A percentile compares a stretch with the other conserved stretches of the same genome.
phyloP scores from a whole-genome alignment of 2,888 invertebrate species.

The Drosophila prostipennis region DNA sequence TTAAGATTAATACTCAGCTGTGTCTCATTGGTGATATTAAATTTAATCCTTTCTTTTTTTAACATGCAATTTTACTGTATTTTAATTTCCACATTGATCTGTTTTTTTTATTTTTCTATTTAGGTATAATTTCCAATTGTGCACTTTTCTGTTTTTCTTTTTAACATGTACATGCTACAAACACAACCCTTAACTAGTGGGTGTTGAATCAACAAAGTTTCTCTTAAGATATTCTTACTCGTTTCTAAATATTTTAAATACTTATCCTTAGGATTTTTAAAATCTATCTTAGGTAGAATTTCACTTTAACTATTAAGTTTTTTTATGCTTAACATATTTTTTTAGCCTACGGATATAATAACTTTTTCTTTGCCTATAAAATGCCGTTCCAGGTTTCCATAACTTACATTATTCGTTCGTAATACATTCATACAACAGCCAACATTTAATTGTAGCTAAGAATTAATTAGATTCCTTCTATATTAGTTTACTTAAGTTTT shows the following conservation, averaged over 20 bases:
- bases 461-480: constrained; percentile 10
- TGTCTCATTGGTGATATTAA: constrained; percentile 2
- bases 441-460: constrained; percentile 33
- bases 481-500: not conserved
- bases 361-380: constrained; percentile 6
- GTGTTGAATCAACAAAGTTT: constrained; percentile 25
- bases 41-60: constrained; percentile 13
- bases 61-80: constrained; percentile 1
- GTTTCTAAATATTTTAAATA: constrained; percentile 2
- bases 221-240: not conserved
- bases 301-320: not conserved
- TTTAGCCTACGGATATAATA: constrained; percentile 14
- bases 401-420: not conserved
- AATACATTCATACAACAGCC: constrained; percentile 38
- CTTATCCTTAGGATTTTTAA: not conserved
- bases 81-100: constrained; percentile 7
- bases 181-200: constrained; percentile 36
- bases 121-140: not conserved
- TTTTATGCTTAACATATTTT: constrained; percentile 10
- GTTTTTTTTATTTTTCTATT: not conserved
- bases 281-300: constrained; percentile 7
- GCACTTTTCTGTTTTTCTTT: constrained; percentile 1
- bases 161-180: constrained; percentile 23
- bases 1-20: constrained; percentile 53
- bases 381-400: constrained; percentile 5